Percentiles rank a stretch among this genome's conserved stretches.
These are phyloP conservation scores for Crotalus helleri DNA, from an alignment of 2,113 vertebrate species.

Conservation along the genomic window DNA sequence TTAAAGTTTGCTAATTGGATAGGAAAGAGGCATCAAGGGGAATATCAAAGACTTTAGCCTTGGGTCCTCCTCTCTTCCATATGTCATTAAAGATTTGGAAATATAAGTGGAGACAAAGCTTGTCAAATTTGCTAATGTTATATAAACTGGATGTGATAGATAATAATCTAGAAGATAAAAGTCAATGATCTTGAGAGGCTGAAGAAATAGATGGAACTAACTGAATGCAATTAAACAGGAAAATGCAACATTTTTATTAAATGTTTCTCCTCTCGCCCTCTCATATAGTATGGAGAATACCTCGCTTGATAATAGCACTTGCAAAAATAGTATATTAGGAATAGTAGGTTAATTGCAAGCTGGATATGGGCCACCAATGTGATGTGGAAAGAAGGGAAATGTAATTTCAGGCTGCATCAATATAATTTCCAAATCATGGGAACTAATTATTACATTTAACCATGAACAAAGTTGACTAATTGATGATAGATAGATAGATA, in stretches of 20 bases:
- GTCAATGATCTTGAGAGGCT: not conserved
- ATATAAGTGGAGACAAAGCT: not conserved
- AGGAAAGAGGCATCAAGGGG: not conserved
- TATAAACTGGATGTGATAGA: not conserved
- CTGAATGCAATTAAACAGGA: not conserved
- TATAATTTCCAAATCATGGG: not conserved
- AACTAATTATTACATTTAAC: not conserved
- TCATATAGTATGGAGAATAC: not conserved
- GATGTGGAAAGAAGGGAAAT: not conserved
- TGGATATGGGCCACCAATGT: not conserved
- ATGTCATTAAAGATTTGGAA: not conserved
- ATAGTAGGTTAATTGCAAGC: not conserved
- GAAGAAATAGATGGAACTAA: not conserved
- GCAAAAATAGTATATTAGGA: not conserved
- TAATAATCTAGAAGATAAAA: not conserved
- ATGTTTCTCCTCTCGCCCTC: not conserved
- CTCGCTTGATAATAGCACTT: not conserved
- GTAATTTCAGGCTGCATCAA: not conserved
- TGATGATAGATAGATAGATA: not conserved
- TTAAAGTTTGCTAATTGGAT: not conserved
- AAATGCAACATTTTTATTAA: not conserved
- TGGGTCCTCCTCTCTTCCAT: not conserved
- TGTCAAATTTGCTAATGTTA: not conserved
- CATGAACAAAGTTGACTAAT: not conserved
- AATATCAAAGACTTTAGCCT: not conserved